Percentiles rank a stretch among this genome's conserved stretches.
Conservation (phyloP, 2,888 invertebrate species). For the Conistra vaccinii region DNA sequence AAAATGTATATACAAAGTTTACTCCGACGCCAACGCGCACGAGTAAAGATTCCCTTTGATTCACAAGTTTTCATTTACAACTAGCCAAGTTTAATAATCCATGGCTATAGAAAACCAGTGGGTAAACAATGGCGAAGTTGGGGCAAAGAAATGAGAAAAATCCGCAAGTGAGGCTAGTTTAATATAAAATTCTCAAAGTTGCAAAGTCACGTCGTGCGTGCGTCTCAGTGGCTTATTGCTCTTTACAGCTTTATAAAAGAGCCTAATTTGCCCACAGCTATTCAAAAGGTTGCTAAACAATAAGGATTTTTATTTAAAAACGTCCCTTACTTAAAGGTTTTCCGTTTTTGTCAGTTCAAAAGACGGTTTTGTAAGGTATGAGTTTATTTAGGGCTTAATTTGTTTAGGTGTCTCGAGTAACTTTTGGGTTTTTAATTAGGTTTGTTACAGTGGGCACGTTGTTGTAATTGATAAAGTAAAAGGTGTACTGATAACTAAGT, state of each 20-base stretch:
- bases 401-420: conserved; percentile 33
- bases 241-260: conserved; percentile 72
- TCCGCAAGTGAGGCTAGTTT: conserved; percentile 49
- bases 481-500: neutral
- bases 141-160: conserved; percentile 57
- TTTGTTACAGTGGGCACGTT: conserved; percentile 15
- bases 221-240: conserved; percentile 65
- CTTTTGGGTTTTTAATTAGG: conserved; percentile 37
- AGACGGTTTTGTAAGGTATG: conserved; percentile 21
- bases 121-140: conserved; percentile 59
- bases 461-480: conserved; percentile 20
- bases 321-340: conserved; percentile 34
- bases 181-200: conserved; percentile 73
- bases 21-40: neutral
- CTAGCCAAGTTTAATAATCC: conserved; percentile 61
- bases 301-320: conserved; percentile 31
- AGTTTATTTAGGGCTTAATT: conserved; percentile 40
- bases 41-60: conserved; percentile 49
- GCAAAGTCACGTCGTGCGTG: conserved; percentile 72
- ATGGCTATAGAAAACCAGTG: conserved; percentile 59
- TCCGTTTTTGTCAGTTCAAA: conserved; percentile 43
- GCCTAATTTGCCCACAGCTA: conserved; percentile 68
- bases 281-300: conserved; percentile 58
- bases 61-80: conserved; percentile 58
- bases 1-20: conserved; percentile 36